These are phyloP conservation scores for Epizoanthus ramosus DNA, from an alignment of 92 coral and sea anemone species.

Conservation along the genomic window DNA sequence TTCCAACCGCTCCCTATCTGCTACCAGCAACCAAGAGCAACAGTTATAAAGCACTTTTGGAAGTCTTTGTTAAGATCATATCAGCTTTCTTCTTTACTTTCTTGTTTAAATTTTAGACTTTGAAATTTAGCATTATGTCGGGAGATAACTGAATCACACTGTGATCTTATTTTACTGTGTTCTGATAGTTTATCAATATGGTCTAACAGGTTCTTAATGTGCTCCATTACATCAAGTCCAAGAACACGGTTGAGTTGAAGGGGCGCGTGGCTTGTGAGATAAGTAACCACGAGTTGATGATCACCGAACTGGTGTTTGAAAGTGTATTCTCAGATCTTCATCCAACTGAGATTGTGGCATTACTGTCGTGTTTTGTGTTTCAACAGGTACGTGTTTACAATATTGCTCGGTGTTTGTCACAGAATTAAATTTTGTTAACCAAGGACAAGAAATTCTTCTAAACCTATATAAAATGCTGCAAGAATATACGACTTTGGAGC, in stretches of 20 bases:
- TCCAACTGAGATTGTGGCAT: slow-evolving; percentile 93
- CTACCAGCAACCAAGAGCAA: too few relatives aligned
- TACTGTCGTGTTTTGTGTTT: slow-evolving; percentile 95
- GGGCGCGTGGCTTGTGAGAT: slow-evolving; percentile 99
- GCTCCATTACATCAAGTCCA: slow-evolving; percentile 80
- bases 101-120: not conserved
- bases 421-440: not conserved
- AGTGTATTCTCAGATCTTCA: slow-evolving; percentile 81
- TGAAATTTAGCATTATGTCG: not conserved
- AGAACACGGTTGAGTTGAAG: slow-evolving; percentile 78
- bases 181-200: not conserved
- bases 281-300: slow-evolving; percentile 92
- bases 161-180: not conserved
- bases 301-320: slow-evolving; percentile 87
- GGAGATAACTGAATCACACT: not conserved
- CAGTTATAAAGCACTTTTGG: too few relatives aligned
- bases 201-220: slow-evolving; percentile 73
- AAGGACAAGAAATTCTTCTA: too few relatives aligned
- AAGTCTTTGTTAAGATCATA: too few relatives aligned
- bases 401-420: not conserved
- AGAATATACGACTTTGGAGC: too few relatives aligned
- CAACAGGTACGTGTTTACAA: slow-evolving; percentile 69
- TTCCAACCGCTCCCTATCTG: too few relatives aligned
- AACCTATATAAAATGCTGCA: too few relatives aligned
- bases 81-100: too few relatives aligned